Evolutionary conservation across 2,113 vertebrate species (phyloP).

Genomic region (Neodon shergylaensis): DNA sequence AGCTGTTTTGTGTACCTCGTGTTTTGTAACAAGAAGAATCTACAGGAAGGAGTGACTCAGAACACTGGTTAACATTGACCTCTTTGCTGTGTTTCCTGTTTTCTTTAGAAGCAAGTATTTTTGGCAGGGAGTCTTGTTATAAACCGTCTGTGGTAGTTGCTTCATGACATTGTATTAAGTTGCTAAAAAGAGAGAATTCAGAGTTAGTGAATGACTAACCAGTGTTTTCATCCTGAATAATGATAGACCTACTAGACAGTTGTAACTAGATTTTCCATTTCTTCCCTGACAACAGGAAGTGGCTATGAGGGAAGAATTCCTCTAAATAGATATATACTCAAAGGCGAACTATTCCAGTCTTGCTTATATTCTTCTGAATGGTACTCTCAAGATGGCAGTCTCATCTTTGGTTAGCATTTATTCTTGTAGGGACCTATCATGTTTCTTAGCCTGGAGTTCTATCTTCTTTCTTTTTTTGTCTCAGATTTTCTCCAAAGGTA

Average conservation of each 20-base stretch:
- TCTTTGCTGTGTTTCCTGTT: slow-evolving; percentile 72
- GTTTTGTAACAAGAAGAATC: slow-evolving; percentile 46
- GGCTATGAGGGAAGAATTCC: background rate
- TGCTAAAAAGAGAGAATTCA: slow-evolving; percentile 76
- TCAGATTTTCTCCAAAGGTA: background rate
- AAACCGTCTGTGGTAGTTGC: slow-evolving; percentile 70
- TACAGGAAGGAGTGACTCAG: slow-evolving; percentile 77
- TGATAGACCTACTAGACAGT: slow-evolving; percentile 67
- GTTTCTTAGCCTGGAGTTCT: background rate
- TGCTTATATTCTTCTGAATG: slow-evolving; percentile 51
- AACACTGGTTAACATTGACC: slow-evolving; percentile 64
- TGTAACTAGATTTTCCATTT: slow-evolving; percentile 65
- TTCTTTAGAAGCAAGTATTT: slow-evolving; percentile 73
- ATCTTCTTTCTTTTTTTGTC: background rate
- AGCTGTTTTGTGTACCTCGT: background rate
- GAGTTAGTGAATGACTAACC: slow-evolving; percentile 75
- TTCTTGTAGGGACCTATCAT: slow-evolving; percentile 28
- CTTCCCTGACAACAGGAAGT: slow-evolving; percentile 47
- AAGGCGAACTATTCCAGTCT: slow-evolving; percentile 14
- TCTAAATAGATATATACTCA: slow-evolving; percentile 66
- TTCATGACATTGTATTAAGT: slow-evolving; percentile 72
- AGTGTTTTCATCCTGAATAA: slow-evolving; percentile 76
- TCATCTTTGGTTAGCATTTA: background rate
- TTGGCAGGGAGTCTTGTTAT: slow-evolving; percentile 68
- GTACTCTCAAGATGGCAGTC: background rate